Evolutionary conservation across 2,888 invertebrate genomes (phyloP).

Genomic region (Ferrisia virgata): DNA sequence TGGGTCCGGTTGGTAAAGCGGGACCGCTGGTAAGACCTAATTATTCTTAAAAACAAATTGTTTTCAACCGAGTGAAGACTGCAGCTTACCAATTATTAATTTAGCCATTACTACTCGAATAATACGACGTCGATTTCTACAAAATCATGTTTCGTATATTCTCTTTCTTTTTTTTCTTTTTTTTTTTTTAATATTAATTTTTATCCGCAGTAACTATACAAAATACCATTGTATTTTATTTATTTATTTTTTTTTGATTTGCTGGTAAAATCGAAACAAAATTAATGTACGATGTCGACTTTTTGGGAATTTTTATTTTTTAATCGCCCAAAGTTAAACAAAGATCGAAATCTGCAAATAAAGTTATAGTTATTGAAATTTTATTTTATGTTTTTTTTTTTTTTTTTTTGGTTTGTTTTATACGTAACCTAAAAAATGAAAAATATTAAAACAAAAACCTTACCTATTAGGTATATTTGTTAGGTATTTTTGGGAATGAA

Average conservation of each 20-base stretch:
- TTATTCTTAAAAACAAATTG: conserved; percentile 34
- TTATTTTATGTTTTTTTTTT: background rate
- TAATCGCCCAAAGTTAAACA: background rate
- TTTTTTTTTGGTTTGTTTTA: background rate
- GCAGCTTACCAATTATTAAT: conserved; percentile 36
- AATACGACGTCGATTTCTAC: background rate
- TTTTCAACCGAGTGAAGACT: conserved; percentile 42
- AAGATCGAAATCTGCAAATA: background rate
- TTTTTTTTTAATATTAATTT: background rate
- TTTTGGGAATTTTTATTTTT: background rate
- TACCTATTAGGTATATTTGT: too few species aligned
- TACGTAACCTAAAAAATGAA: too few species aligned
- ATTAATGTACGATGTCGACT: background rate
- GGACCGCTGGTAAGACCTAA: conserved; percentile 70
- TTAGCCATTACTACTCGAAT: background rate
- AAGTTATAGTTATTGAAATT: background rate
- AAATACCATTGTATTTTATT: background rate
- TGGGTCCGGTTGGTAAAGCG: conserved; percentile 69
- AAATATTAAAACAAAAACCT: background rate
- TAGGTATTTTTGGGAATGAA: background rate
- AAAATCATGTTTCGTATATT: background rate
- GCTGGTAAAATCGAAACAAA: background rate
- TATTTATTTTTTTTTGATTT: background rate
- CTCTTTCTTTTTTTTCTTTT: background rate
- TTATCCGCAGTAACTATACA: conserved; percentile 3